Percentiles rank a stretch among this genome's conserved stretches.
phyloP scores from a whole-genome alignment of 2,797 vertebrate species.

The Geotrypetes seraphini region DNA sequence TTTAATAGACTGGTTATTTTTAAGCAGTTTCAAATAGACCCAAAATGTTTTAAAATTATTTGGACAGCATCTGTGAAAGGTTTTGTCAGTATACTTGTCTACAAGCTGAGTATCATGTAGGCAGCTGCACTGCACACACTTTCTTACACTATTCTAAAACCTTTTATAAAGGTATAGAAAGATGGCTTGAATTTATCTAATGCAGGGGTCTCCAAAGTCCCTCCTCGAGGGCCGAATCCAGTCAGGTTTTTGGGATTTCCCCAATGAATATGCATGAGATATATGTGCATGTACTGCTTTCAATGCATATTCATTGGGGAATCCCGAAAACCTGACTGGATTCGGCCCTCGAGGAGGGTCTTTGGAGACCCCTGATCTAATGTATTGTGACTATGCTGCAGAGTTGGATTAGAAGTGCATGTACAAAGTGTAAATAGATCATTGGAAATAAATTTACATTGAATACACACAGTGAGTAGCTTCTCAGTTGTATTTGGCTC shows the following conservation, averaged over 20 bases:
- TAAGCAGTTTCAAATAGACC: no score
- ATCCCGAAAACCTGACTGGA: no score
- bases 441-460: slow-evolving; percentile 48
- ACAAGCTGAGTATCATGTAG: slow-evolving; percentile 20
- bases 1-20: slow-evolving; percentile 30
- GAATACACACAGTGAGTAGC: slow-evolving; percentile 7
- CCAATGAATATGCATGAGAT: no score
- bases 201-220: no score
- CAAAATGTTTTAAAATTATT: slow-evolving; percentile 22
- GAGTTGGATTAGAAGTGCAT: slow-evolving; percentile 38
- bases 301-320: no score
- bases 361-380: no score
- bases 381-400: slow-evolving; percentile 38
- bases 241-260: no score
- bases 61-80: slow-evolving; percentile 24
- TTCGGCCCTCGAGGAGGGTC: no score
- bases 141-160: slow-evolving; percentile 39
- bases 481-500: slow-evolving; percentile 2
- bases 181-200: slow-evolving; percentile 21
- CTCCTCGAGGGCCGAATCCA: no score
- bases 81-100: slow-evolving; percentile 27
- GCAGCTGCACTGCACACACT: slow-evolving; percentile 15
- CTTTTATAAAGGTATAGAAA: slow-evolving; percentile 58
- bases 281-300: no score
- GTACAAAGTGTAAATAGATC: slow-evolving; percentile 43